Evolutionary conservation across 2,113 vertebrate species (phyloP), one percentile per base, ranked within the genome.

Genomic region (Ovis canadensis): DNA sequence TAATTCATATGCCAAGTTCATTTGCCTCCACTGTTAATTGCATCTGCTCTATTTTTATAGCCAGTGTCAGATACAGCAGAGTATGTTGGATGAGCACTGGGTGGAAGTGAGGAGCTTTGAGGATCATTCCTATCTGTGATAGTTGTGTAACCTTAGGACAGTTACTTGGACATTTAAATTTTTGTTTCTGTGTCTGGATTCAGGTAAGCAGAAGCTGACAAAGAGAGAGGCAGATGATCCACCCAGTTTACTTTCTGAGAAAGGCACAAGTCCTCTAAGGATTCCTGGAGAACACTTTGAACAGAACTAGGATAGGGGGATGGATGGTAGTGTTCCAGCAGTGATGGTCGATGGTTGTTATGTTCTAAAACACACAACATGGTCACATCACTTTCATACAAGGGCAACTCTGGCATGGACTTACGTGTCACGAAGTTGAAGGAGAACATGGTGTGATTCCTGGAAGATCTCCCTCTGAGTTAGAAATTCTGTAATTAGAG

Each of bases 31-130:
- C 80, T 93, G 87, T 64, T 92, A 55, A 90, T 43, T 60, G 62
- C 84, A 95, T 62, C 97, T 97, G 96, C 77, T 96, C 27, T 71
- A 21, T 88, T 96, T 96, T 96, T 71, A 88, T n/a, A 96, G 84
- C 59, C 25, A 25, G 29, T 89, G 13, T 86, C 48, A 21, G 45
- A 78, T 43, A n/a, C 10, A 57, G 40, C 5, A 36, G 64, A 88
- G 60, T 45, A 43, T n/a, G 23, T 15, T 43, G 3, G 71, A 67
- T 36, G 33, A 90, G 1, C 43, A 50, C 7, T 15, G 52, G 43
- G 71, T 87, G 12, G 54, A 94, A 82, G 59, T 90, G 82, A 86
- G 31, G 91, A 94, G 59, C 77, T 60, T 71, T 92, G 54, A 27
- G 59, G 40, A 50, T 27, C 12, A 33, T 90, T 78, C 31, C 59